These are phyloP conservation scores for Atlantisia rogersi DNA, from an alignment of 2,113 vertebrate genomes.

Conservation along the genomic window DNA sequence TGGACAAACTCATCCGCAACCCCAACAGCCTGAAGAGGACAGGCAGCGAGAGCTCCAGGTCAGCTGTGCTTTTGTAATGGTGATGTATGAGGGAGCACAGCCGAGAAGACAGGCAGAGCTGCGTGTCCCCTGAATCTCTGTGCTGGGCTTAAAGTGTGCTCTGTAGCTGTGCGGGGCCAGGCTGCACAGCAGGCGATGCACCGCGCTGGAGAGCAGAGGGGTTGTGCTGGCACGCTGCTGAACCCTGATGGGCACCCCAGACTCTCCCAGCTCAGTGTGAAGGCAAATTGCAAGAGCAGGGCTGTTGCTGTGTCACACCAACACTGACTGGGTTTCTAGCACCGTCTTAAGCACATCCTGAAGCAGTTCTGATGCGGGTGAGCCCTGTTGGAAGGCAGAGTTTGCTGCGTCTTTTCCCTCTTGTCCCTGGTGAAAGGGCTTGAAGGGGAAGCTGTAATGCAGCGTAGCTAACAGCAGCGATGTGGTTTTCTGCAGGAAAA, in stretches of 20 bases:
- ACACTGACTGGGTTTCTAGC: background rate
- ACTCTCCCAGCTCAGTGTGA: background rate
- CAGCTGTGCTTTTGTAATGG: constrained; percentile 39
- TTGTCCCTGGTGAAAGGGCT: background rate
- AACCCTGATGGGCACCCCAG: background rate
- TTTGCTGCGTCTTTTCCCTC: background rate
- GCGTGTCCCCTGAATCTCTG: background rate
- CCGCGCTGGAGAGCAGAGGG: background rate
- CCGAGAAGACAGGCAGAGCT: background rate
- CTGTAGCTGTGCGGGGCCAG: background rate
- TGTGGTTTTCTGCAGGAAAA: constrained; percentile 60
- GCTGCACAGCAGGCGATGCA: background rate
- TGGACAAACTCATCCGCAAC: constrained; percentile 99
- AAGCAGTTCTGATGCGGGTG: background rate
- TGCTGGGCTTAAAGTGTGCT: background rate
- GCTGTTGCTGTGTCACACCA: background rate
- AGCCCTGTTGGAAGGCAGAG: background rate
- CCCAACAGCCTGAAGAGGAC: constrained; percentile 97
- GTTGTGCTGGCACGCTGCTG: background rate
- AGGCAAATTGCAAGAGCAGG: background rate
- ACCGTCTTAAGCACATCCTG: background rate
- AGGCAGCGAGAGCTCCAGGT: constrained; percentile 88
- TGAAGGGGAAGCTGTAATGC: background rate
- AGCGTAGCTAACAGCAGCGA: background rate
- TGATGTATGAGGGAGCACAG: background rate